phyloP scores from a whole-genome alignment of 1,140 invertebrate species.

The Pseudomyrmex gracilis region DNA sequence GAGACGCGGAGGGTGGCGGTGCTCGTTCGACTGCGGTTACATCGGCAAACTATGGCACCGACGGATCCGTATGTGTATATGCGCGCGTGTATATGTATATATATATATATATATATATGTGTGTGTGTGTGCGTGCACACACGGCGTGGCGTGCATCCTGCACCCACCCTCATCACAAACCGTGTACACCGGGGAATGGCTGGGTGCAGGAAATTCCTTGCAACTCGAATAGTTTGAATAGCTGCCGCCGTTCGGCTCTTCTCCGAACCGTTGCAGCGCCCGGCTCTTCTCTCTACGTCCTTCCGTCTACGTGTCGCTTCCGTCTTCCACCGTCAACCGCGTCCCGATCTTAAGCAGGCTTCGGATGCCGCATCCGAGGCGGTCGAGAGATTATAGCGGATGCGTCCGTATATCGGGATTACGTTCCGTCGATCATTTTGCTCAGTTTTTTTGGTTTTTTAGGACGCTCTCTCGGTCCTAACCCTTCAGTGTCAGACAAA shows the following conservation, averaged over 20 bases:
- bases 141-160: background rate
- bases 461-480: too few relatives aligned
- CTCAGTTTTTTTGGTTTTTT: background rate
- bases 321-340: background rate
- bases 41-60: slow-evolving; percentile 73
- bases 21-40: slow-evolving; percentile 75
- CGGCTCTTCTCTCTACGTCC: slow-evolving; percentile 21
- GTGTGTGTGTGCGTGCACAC: slow-evolving; percentile 29
- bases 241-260: slow-evolving; percentile 61
- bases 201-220: slow-evolving; percentile 70
- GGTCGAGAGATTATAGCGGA: slow-evolving; percentile 16
- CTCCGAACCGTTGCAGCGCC: slow-evolving; percentile 27
- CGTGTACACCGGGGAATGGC: slow-evolving; percentile 52
- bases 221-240: slow-evolving; percentile 77
- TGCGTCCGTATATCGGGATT: background rate
- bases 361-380: background rate
- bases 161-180: slow-evolving; percentile 27
- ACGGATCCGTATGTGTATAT: slow-evolving; percentile 19
- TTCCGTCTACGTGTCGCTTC: slow-evolving; percentile 37
- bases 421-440: background rate
- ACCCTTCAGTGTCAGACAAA: too few relatives aligned
- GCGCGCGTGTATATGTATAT: too few relatives aligned
- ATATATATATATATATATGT: too few relatives aligned
- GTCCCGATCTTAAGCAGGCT: slow-evolving; percentile 32
- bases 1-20: slow-evolving; percentile 54